phyloP scores from a whole-genome alignment of 2,797 vertebrate species.

The Galago senegalensis region DNA sequence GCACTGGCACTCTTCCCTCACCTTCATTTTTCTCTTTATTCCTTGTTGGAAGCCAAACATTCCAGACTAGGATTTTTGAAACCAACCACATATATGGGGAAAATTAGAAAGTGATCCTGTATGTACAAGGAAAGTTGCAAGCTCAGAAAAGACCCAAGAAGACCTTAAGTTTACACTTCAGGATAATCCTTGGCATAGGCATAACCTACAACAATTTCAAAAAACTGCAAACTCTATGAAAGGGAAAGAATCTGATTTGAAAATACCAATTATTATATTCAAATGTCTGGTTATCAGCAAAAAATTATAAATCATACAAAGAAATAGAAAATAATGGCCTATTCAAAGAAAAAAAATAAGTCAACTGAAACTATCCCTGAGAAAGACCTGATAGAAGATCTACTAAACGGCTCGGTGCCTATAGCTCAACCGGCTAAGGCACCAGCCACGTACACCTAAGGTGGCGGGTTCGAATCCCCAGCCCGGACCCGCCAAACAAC shows the following conservation, averaged over 20 bases:
- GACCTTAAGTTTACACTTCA: background rate
- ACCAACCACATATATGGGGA: background rate
- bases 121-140: background rate
- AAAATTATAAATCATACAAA: background rate
- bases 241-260: background rate
- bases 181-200: background rate
- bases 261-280: background rate
- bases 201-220: background rate
- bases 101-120: background rate
- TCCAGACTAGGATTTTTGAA: background rate
- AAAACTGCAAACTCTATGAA: background rate
- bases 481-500: no score
- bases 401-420: background rate
- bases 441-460: no score
- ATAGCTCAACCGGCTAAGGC: no score
- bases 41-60: background rate
- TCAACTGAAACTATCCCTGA: background rate
- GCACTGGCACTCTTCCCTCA: background rate
- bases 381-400: background rate
- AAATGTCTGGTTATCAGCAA: background rate
- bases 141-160: background rate
- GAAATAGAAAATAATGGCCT: background rate
- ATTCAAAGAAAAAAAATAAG: background rate
- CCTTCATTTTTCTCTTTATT: background rate
- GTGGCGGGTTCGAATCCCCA: no score